phyloP scores from a whole-genome alignment of 2,888 invertebrate genomes.

The Anaspis maculata region DNA sequence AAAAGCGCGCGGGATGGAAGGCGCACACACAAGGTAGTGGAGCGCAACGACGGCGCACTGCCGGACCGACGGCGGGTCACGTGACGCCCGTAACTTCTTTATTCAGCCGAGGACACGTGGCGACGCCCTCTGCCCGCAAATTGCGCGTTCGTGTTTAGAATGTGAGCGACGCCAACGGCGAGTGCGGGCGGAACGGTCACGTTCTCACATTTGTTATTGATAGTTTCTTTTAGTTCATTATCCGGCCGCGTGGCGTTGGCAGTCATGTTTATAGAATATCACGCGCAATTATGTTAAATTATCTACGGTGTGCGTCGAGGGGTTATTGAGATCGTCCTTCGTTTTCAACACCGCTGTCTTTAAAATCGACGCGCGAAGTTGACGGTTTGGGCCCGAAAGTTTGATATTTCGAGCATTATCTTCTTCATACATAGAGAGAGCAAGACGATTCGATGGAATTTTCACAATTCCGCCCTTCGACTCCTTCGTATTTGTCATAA shows the following conservation, averaged over 20 bases:
- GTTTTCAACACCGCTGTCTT: no score
- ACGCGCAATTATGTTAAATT: conserved; percentile 41
- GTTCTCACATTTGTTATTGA: conserved; percentile 40
- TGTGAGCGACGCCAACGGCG: conserved; percentile 19
- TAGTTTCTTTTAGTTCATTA: conserved; percentile 43
- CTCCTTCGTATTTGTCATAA: no score
- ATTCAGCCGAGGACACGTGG: conserved; percentile 40
- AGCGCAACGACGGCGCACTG: conserved; percentile 37
- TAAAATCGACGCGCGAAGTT: no score
- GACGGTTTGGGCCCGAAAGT: no score
- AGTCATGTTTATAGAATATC: conserved; percentile 40
- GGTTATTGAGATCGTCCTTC: no score
- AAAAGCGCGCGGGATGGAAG: no score
- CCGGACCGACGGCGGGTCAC: conserved; percentile 26
- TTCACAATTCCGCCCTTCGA: no score
- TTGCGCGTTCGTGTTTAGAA: conserved; percentile 33
- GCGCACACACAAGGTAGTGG: conserved; percentile 34
- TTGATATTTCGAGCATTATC: no score
- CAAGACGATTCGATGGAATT: no score
- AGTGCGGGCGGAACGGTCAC: conserved; percentile 17
- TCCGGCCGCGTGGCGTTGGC: conserved; percentile 40
- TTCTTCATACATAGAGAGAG: no score
- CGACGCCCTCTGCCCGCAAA: conserved; percentile 44
- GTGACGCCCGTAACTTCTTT: conserved; percentile 41
- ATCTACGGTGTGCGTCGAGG: no score